Evolutionary conservation across 2,888 invertebrate species (phyloP).

Genomic region (Acrocera orbiculus): DNA sequence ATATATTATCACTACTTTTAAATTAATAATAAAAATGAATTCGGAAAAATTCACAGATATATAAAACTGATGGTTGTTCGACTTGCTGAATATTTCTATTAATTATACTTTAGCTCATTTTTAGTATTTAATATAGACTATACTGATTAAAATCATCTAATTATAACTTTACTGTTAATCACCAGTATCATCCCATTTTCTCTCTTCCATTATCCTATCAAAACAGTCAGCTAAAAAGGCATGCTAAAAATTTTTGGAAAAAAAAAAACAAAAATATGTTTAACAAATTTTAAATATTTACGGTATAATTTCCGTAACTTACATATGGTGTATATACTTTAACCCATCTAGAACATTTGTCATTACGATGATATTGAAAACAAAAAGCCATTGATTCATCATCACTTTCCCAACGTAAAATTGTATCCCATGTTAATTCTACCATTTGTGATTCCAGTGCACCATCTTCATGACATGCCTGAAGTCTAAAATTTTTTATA

Average conservation of each 20-base stretch:
- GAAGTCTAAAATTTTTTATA: slow-evolving; percentile 49
- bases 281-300: not conserved
- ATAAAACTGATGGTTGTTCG: too few species aligned
- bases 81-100: too few species aligned
- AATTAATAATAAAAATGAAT: too few species aligned
- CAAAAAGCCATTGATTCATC: slow-evolving; percentile 85
- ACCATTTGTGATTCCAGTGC: slow-evolving; percentile 60
- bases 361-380: slow-evolving; percentile 65
- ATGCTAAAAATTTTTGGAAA: slow-evolving; percentile 19
- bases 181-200: slow-evolving; percentile 66
- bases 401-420: slow-evolving; percentile 74
- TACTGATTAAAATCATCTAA: too few species aligned
- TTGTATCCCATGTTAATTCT: slow-evolving; percentile 66
- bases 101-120: too few species aligned
- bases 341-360: slow-evolving; percentile 66
- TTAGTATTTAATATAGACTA: too few species aligned
- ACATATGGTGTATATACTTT: slow-evolving; percentile 81
- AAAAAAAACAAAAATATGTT: not conserved
- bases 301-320: slow-evolving; percentile 29
- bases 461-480: slow-evolving; percentile 71
- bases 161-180: slow-evolving; percentile 41
- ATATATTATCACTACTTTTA: too few species aligned
- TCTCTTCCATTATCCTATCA: slow-evolving; percentile 86
- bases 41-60: not conserved
- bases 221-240: slow-evolving; percentile 58